A percentile compares a stretch with the other conserved stretches of the same genome.
These are phyloP conservation scores for Phocoena sinus DNA, from an alignment of 2,113 vertebrate genomes.

Conservation along the genomic window DNA sequence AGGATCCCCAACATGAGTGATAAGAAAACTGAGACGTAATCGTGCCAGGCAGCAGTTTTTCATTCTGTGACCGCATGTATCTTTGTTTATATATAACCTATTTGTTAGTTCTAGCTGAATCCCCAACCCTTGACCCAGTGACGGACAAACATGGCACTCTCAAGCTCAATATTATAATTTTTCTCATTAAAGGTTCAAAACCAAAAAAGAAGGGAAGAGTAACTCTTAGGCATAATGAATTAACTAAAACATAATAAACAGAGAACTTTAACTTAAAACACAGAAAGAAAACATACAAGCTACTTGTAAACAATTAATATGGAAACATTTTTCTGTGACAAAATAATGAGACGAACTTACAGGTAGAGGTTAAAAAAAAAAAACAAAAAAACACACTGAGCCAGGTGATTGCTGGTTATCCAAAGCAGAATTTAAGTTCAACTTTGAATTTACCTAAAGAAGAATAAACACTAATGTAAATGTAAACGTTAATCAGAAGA, in stretches of 20 bases:
- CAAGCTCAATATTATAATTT: not conserved
- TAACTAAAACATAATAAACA: not conserved
- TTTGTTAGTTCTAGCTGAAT: not conserved
- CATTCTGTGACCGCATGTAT: too few relatives aligned
- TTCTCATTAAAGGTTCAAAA: not conserved
- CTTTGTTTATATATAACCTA: not conserved
- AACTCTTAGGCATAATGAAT: not conserved
- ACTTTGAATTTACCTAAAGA: not conserved
- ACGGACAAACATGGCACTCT: not conserved
- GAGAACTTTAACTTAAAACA: not conserved
- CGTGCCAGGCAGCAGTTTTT: not conserved
- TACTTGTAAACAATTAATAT: not conserved
- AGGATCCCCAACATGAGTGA: constrained; percentile 87
- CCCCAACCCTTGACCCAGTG: not conserved
- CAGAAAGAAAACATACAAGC: not conserved
- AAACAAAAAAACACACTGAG: not conserved
- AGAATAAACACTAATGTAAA: not conserved
- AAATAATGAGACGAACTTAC: not conserved
- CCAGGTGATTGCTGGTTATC: not conserved
- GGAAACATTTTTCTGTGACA: not conserved
- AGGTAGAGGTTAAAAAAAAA: not conserved
- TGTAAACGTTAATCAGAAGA: constrained; percentile 5
- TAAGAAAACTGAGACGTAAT: constrained; percentile 72
- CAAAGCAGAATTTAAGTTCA: not conserved
- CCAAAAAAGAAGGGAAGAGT: not conserved